These are phyloP conservation scores for Clarias platycephalus DNA, from an alignment of 2,797 vertebrate genomes.

Conservation along the genomic window DNA sequence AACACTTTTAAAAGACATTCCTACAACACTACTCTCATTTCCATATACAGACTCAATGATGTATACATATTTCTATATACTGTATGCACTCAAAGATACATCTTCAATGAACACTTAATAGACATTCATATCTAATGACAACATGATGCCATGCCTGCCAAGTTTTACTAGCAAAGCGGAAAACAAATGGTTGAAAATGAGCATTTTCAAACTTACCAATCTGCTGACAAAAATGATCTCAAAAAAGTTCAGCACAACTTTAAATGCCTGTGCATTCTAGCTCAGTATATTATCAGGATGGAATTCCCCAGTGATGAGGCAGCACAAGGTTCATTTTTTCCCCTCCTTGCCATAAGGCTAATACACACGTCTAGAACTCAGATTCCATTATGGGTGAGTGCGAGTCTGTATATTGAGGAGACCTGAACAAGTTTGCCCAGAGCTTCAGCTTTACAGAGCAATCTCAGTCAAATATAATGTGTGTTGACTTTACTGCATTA, in stretches of 20 bases:
- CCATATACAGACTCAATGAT: no score
- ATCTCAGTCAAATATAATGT: slow-evolving; percentile 20
- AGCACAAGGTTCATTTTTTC: not conserved
- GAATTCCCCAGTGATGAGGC: not conserved
- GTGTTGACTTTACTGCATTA: slow-evolving; percentile 36
- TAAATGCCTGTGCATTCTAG: slow-evolving; percentile 4
- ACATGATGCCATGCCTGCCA: not conserved
- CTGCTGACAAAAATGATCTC: not conserved
- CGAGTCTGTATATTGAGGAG: not conserved
- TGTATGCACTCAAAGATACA: not conserved
- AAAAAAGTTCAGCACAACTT: not conserved
- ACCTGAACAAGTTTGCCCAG: slow-evolving; percentile 13
- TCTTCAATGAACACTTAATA: not conserved
- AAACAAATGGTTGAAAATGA: no score
- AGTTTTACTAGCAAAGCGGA: not conserved
- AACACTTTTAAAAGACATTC: no score
- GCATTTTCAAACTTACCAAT: not conserved
- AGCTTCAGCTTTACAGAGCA: slow-evolving; percentile 5
- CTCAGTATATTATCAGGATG: not conserved
- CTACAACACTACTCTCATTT: no score
- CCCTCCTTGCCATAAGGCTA: not conserved
- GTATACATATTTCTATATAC: not conserved
- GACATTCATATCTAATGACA: not conserved
- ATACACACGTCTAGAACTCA: not conserved
- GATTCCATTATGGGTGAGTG: slow-evolving; percentile 4